Evolutionary conservation across 1,140 invertebrate genomes (phyloP).

Genomic region (Caenorhabditis briggsae): DNA sequence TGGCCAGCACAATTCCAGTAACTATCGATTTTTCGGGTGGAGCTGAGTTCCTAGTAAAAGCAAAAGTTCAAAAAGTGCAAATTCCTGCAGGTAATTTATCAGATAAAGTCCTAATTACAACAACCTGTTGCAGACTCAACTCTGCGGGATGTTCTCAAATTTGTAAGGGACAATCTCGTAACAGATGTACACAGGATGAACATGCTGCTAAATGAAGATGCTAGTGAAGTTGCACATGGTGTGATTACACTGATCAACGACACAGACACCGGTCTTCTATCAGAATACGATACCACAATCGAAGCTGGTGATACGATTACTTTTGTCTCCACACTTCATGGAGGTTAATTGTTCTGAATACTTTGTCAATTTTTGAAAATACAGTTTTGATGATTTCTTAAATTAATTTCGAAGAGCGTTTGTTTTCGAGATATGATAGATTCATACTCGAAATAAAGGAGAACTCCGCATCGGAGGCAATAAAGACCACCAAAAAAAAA

Average conservation of each 20-base stretch:
- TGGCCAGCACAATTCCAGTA: constrained; percentile 37
- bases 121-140: constrained; percentile 6
- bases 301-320: constrained; percentile 33
- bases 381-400: too few species aligned
- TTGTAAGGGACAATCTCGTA: constrained; percentile 21
- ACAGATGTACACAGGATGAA: constrained; percentile 32
- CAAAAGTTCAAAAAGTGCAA: constrained; percentile 37
- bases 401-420: too few species aligned
- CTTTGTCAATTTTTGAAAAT: not conserved
- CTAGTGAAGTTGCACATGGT: constrained; percentile 29
- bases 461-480: too few species aligned
- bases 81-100: constrained; percentile 3
- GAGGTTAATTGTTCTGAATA: not conserved
- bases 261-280: constrained; percentile 1
- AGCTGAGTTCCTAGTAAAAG: constrained; percentile 23
- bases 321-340: constrained; percentile 29
- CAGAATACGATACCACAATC: constrained; percentile 8
- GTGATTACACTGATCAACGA: constrained; percentile 30
- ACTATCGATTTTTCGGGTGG: constrained; percentile 44
- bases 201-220: constrained; percentile 25
- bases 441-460: too few species aligned
- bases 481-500: too few species aligned
- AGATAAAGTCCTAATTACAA: not conserved
- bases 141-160: constrained; percentile 31
- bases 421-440: too few species aligned